phyloP scores from a whole-genome alignment of 2,888 invertebrate species.

The Temnothorax rugatulus region DNA sequence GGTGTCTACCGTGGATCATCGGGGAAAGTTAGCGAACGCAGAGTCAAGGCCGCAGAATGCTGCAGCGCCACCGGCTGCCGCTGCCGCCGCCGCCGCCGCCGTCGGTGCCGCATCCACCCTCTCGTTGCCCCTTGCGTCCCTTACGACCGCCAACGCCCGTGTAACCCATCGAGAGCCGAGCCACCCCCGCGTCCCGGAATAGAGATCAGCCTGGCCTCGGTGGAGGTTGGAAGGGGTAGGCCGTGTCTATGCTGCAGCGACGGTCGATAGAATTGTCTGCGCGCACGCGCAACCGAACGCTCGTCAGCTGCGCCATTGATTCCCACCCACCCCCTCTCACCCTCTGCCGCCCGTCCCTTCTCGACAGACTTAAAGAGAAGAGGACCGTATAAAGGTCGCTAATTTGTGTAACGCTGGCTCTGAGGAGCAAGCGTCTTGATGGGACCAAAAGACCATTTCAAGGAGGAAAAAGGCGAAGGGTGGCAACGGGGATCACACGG shows the following conservation, averaged over 20 bases:
- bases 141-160: slow-evolving; percentile 53
- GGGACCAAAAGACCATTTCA: slow-evolving; percentile 24
- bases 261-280: slow-evolving; percentile 86
- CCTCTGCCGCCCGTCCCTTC: slow-evolving; percentile 60
- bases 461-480: slow-evolving; percentile 5
- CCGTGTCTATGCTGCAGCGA: slow-evolving; percentile 83
- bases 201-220: slow-evolving; percentile 75
- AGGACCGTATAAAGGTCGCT: slow-evolving; percentile 80
- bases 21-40: slow-evolving; percentile 81
- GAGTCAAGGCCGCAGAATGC: slow-evolving; percentile 83
- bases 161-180: slow-evolving; percentile 66
- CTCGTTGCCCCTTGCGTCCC: slow-evolving; percentile 57
- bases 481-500: background rate
- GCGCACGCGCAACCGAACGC: slow-evolving; percentile 82
- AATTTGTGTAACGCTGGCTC: slow-evolving; percentile 75
- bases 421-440: slow-evolving; percentile 58
- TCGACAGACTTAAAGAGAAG: slow-evolving; percentile 84
- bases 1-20: slow-evolving; percentile 81
- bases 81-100: slow-evolving; percentile 63
- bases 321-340: slow-evolving; percentile 72
- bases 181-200: slow-evolving; percentile 70
- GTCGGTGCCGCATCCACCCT: slow-evolving; percentile 65
- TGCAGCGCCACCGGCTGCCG: slow-evolving; percentile 67
- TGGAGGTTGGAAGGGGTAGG: slow-evolving; percentile 81
- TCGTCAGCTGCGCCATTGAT: slow-evolving; percentile 86